A percentile compares a stretch with the other conserved stretches of the same genome.
phyloP scores from a whole-genome alignment of 2,113 vertebrate species.

The Saimiri boliviensis region DNA sequence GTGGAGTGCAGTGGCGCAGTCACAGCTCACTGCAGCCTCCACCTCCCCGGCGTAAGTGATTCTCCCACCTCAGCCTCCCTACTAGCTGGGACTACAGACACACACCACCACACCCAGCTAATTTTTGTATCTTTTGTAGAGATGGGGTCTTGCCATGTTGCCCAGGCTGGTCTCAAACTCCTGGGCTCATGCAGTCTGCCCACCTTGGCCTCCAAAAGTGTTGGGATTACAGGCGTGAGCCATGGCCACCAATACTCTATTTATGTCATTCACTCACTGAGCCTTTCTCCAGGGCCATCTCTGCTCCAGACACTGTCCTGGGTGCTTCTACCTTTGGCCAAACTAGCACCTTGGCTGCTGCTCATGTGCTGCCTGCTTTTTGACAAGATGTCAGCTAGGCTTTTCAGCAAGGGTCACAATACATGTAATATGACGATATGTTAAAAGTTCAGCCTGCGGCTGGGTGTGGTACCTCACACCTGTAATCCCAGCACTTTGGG shows the following conservation, averaged over 20 bases:
- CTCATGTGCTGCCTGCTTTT: background rate
- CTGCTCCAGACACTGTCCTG: background rate
- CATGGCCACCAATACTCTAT: background rate
- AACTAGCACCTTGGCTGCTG: background rate
- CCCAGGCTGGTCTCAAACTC: background rate
- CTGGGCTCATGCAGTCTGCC: background rate
- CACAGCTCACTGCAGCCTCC: too few species aligned
- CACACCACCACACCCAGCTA: too few species aligned
- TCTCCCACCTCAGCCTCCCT: too few species aligned
- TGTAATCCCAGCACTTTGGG: too few species aligned
- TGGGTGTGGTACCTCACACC: too few species aligned
- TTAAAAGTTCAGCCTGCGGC: background rate
- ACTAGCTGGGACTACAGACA: too few species aligned
- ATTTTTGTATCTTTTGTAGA: background rate
- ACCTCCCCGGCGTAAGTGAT: too few species aligned
- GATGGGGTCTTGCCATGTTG: background rate
- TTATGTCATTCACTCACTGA: background rate
- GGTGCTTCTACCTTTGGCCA: background rate
- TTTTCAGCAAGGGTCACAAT: conserved; percentile 66
- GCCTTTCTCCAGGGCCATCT: background rate
- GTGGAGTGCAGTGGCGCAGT: background rate
- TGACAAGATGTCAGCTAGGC: conserved; percentile 11
- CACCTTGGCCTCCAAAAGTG: background rate
- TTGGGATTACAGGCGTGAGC: background rate
- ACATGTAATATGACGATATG: background rate